Base-by-base conservation (phyloP, 2,113 vertebrate genomes). In the Cinclus cinclus region DNA sequence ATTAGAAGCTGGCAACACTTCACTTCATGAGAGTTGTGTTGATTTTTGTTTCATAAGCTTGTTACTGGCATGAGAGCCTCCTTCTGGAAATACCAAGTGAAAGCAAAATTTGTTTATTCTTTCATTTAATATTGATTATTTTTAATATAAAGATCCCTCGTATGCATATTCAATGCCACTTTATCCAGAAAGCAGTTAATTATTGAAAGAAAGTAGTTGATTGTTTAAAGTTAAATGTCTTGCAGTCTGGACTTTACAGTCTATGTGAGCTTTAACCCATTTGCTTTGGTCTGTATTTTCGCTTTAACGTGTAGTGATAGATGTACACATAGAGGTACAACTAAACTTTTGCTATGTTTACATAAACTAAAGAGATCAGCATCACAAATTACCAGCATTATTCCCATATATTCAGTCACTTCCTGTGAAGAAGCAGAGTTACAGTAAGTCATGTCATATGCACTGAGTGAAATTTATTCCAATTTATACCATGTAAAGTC, bases 261-360 rank as follows among this genome's bases (percentile, higher is more conserved):
- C 13, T 41, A 0, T 46, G 12, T 1, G 12, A 73, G 4, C 2
- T 5, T 10, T 6, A 21, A 22, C 1, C 1, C 21, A 24, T 30
- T 50, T 92, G 70, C n/a, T 31, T 56, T 46, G 12, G 4, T 78
- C 31, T 62, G 5, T 64, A 16, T 42, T 63, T 93, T 90, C 59
- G 4, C 12, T 63, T 75, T 87, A 64, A 64, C 13, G 3, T 8
- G 31, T 73, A 52, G 4, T 53, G n/a, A 55, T 12, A 65, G 15
- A 42, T 30, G 6, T 42, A 47, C 8, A 37, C 15, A 47, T 4
- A 58, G 13, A 75, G 21, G 15, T 60, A 23, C 19, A 62, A 21
- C 18, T 52, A 39, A 46, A 58, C 65, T 1, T 11, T 77, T 69
- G 7, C 10, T 47, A 35, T 84, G 23, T 60, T 50, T 55, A 27